These are phyloP conservation scores for Cladopsammia gracilis DNA, from an alignment of 64 coral and sea anemone species.

Conservation along the genomic window DNA sequence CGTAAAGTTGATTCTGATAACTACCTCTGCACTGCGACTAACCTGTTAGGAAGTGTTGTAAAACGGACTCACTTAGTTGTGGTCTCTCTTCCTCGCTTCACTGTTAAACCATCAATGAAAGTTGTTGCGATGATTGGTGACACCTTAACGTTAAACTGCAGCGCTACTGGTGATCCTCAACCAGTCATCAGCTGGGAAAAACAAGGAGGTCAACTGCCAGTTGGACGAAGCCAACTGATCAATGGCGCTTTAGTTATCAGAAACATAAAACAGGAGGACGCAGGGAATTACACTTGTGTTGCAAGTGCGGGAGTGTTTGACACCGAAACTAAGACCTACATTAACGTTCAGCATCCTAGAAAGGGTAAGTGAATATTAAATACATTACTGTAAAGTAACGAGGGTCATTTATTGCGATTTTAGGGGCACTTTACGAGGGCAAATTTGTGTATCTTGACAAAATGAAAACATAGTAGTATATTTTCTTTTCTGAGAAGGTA, in stretches of 20 bases:
- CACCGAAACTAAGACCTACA: background rate
- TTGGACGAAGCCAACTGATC: background rate
- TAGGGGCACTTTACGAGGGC: too few relatives aligned
- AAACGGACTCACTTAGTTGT: constrained; percentile 12
- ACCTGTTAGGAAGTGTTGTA: constrained; percentile 33
- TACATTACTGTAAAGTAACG: too few relatives aligned
- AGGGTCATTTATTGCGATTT: too few relatives aligned
- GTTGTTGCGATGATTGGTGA: background rate
- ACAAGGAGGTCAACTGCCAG: background rate
- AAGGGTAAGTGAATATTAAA: too few relatives aligned
- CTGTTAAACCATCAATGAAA: background rate
- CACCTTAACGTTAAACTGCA: constrained; percentile 7
- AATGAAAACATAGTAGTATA: too few relatives aligned
- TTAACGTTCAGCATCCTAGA: background rate
- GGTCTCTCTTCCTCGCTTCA: background rate
- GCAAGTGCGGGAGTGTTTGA: constrained; percentile 30
- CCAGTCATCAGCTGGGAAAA: constrained; percentile 69
- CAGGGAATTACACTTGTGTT: constrained; percentile 49
- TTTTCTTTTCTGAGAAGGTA: too few relatives aligned
- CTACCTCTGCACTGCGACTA: constrained; percentile 41
- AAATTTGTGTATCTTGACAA: too few relatives aligned
- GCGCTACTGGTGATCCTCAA: constrained; percentile 51
- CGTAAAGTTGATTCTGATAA: constrained; percentile 37
- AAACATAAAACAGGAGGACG: background rate
- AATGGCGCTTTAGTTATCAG: constrained; percentile 7